Evolutionary conservation across 2,888 invertebrate genomes (phyloP).

Genomic region (Saturnia pavonia): DNA sequence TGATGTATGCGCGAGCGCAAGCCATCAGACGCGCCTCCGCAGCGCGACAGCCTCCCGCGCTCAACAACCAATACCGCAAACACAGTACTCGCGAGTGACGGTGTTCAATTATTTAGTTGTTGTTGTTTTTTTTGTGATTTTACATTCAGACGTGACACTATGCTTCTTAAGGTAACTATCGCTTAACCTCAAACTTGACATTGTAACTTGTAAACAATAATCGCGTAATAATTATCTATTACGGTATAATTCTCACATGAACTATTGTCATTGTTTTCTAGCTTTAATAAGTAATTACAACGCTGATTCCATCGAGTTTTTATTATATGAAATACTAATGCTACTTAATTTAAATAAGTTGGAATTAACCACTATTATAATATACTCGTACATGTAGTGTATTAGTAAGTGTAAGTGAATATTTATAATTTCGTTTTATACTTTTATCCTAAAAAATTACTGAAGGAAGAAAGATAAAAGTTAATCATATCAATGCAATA

Average conservation of each 20-base stretch:
- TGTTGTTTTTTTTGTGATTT: slow-evolving; percentile 32
- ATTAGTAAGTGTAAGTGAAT: neutral
- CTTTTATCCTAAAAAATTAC: neutral
- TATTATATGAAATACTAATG: neutral
- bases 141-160: slow-evolving; percentile 42
- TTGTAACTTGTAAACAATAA: slow-evolving; percentile 52
- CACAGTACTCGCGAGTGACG: slow-evolving; percentile 68
- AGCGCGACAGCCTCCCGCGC: slow-evolving; percentile 77
- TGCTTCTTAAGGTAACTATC: slow-evolving; percentile 56
- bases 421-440: neutral
- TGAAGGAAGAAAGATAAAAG: neutral
- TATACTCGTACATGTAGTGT: neutral
- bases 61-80: slow-evolving; percentile 54
- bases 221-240: slow-evolving; percentile 44
- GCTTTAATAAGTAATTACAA: slow-evolving; percentile 34
- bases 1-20: slow-evolving; percentile 72
- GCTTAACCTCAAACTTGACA: slow-evolving; percentile 44
- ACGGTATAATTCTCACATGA: slow-evolving; percentile 45
- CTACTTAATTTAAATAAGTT: neutral
- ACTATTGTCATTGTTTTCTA: slow-evolving; percentile 40
- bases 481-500: neutral
- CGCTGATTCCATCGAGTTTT: slow-evolving; percentile 23
- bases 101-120: slow-evolving; percentile 44
- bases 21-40: slow-evolving; percentile 64
- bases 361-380: neutral